Evolutionary conservation across 2,113 vertebrate genomes (phyloP).

Genomic region (Trematocara variabile): DNA sequence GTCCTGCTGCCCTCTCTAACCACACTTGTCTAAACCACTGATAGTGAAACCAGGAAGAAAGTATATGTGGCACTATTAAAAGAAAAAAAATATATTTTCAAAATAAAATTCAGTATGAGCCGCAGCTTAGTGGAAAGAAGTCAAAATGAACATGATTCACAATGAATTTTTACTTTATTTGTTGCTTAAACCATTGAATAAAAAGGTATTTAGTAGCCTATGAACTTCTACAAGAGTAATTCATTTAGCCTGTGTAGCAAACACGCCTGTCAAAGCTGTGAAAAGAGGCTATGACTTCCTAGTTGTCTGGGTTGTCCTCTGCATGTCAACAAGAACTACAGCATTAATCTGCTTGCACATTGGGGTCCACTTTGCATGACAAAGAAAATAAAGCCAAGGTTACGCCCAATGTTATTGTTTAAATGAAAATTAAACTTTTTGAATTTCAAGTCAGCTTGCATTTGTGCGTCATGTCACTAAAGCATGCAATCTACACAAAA

Average conservation of each 20-base stretch:
- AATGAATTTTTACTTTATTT: background rate
- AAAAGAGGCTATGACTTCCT: background rate
- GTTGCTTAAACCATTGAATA: background rate
- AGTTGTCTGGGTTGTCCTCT: background rate
- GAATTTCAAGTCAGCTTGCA: background rate
- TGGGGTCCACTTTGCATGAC: background rate
- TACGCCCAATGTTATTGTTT: background rate
- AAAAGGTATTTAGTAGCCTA: background rate
- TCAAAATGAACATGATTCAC: background rate
- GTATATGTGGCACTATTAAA: background rate
- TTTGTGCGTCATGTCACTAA: background rate
- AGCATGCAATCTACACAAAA: background rate
- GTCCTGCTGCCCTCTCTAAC: background rate
- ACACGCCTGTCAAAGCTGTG: accelerated
- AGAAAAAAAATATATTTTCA: background rate
- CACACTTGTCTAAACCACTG: background rate
- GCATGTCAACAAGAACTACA: background rate
- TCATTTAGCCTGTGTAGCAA: background rate
- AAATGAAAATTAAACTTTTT: background rate
- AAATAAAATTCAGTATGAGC: accelerated
- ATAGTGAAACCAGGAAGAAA: background rate
- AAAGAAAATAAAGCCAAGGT: background rate
- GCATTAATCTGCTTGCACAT: background rate
- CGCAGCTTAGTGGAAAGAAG: background rate
- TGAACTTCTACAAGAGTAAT: background rate